Evolutionary conservation across 2,113 vertebrate genomes (phyloP).

Genomic region (Anthoscopus minutus): DNA sequence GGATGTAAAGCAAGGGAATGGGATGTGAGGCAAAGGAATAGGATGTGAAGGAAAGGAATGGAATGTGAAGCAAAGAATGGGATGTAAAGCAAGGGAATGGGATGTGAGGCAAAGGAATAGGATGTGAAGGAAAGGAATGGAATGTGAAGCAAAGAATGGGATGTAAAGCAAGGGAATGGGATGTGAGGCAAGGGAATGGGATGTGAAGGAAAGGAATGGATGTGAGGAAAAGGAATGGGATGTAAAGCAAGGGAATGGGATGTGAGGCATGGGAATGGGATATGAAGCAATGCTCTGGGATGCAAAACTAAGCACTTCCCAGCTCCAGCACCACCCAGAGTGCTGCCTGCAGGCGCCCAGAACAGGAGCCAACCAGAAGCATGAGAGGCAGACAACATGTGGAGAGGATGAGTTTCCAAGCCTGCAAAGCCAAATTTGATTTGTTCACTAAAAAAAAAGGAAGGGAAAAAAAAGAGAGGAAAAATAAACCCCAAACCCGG

Average conservation of each 20-base stretch:
- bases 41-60: background rate
- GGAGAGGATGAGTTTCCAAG: background rate
- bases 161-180: background rate
- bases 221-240: background rate
- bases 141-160: background rate
- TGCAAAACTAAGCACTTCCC: background rate
- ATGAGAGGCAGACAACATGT: background rate
- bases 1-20: background rate
- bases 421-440: background rate
- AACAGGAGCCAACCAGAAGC: background rate
- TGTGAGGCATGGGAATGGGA: too few species aligned
- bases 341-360: background rate
- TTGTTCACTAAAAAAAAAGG: background rate
- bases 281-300: background rate
- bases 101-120: background rate
- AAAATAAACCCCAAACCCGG: background rate
- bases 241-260: background rate
- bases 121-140: background rate
- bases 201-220: background rate
- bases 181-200: background rate
- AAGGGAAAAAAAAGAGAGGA: background rate
- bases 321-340: background rate
- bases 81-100: background rate
- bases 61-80: background rate
- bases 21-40: background rate